Evolutionary conservation across 2,888 invertebrate genomes (phyloP), one percentile per base, ranked within the genome.

Genomic region (Agrotis exclamationis): DNA sequence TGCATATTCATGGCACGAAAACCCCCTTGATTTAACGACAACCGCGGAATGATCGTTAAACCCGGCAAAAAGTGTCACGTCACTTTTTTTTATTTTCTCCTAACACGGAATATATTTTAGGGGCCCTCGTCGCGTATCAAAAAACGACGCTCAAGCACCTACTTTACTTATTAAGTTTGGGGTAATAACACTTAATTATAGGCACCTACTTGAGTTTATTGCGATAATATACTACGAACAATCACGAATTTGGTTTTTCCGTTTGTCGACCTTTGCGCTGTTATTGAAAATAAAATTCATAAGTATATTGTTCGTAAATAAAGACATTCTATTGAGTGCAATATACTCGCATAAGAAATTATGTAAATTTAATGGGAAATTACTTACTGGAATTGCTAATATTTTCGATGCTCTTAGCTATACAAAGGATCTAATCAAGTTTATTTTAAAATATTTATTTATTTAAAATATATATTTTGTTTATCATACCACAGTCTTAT

Each of bases 1-100:
- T 93, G 92, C 93, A 93, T 93, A 93, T 93, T 93, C 93, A 93
- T 91, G 89, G 87, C 89, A 89, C 87, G 88, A 84, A 88, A 88
- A 87, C 86, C 88, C 89, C 90, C 88, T 88, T 89, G 90, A 89
- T 92, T 90, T 90, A 91, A 91, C 88, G 91, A 90, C 91, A 89
- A 87, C 89, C 89, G 80, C 87, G 84, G 85, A 86, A 88, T 90
- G 88, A 90, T 93, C 90, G 91, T 90, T 91, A 89, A 90, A 87
- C 85, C 88, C 83, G 70, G 85, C 87, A 90, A 91, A 92, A 92
- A 91, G 84, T 89, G 90, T 87, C 90, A 87, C 88, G 90, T 91
- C 88, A 90, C 82, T 86, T 87, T 90, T n/a, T 90, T 89, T 88
- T 89, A 87, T 88, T 88, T 87, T 85, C 79, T 76, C 77, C 80